phyloP scores from a whole-genome alignment of 2,797 vertebrate species.

The Kryptopterus vitreolus region DNA sequence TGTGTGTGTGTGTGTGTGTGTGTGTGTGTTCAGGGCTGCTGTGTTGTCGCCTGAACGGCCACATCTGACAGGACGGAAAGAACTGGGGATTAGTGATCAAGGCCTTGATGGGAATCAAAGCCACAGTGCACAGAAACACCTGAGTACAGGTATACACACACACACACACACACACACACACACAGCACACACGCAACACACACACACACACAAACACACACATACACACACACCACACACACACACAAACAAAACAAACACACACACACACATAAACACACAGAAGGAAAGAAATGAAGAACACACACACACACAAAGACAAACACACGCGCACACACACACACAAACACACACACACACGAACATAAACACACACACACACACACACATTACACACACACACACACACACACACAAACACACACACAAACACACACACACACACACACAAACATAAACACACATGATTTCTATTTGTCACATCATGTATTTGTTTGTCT shows the following conservation, averaged over 20 bases:
- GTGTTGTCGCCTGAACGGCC: constrained; percentile 61
- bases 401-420: neutral
- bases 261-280: neutral
- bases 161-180: constrained; percentile 14
- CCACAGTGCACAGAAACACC: constrained; percentile 46
- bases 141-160: constrained; percentile 58
- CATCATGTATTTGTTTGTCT: neutral
- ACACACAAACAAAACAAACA: no score
- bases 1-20: constrained; percentile 21
- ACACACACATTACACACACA: neutral
- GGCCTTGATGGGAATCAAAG: constrained; percentile 55
- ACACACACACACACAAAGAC: neutral
- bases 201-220: neutral
- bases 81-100: constrained; percentile 60
- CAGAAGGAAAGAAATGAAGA: no score
- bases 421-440: neutral
- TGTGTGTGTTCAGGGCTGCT: constrained; percentile 60
- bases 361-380: constrained; percentile 20
- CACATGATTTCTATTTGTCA: neutral
- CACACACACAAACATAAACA: neutral
- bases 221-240: neutral
- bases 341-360: constrained; percentile 19
- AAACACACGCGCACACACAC: constrained; percentile 58
- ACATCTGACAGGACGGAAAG: constrained; percentile 67
- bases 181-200: constrained; percentile 2